A percentile compares a stretch with the other conserved stretches of the same genome.
Evolutionary conservation across 2,888 invertebrate genomes (phyloP).

Genomic region (Apamea monoglypha): DNA sequence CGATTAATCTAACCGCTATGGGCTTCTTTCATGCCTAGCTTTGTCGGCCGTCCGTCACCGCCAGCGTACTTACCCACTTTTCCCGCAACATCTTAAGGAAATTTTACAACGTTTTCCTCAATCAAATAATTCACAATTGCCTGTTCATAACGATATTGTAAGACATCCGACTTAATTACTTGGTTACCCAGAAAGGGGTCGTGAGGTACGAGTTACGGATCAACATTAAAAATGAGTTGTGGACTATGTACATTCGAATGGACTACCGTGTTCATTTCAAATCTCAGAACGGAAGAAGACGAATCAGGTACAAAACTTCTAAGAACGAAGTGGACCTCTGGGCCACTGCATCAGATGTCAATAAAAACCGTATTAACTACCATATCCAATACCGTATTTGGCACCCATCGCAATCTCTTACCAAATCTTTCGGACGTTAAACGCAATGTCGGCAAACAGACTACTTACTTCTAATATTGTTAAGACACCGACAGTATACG

Average conservation of each 20-base stretch:
- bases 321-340: neutral
- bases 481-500: neutral
- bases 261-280: neutral
- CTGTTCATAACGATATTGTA: constrained; percentile 50
- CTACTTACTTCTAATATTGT: neutral
- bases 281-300: neutral
- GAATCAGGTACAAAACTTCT: neutral
- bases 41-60: constrained; percentile 56
- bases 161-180: constrained; percentile 52
- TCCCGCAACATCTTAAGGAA: constrained; percentile 44
- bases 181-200: constrained; percentile 18
- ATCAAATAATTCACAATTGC: constrained; percentile 45
- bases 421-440: neutral
- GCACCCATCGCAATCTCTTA: neutral
- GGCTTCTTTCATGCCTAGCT: constrained; percentile 67
- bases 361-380: neutral
- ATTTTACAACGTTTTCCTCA: constrained; percentile 53
- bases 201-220: neutral
- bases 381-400: neutral
- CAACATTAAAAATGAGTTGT: constrained; percentile 6
- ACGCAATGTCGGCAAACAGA: neutral
- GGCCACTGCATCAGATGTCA: neutral
- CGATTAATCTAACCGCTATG: constrained; percentile 66
- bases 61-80: constrained; percentile 45
- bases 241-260: neutral